phyloP scores from a whole-genome alignment of 92 coral and sea anemone species.

The Palythoa heliodiscus region DNA sequence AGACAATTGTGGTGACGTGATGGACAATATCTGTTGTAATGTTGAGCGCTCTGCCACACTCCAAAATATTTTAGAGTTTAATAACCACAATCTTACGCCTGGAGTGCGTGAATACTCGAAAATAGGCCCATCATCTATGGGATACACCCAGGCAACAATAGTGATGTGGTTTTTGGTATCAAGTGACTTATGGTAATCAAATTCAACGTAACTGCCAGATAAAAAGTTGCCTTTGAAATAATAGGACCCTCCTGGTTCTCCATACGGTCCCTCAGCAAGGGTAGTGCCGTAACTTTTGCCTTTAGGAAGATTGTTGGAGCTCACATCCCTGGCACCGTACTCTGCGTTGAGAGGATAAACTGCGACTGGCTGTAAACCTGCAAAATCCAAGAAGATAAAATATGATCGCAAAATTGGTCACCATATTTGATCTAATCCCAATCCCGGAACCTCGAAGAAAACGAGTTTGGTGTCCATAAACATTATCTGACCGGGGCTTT shows the following conservation, averaged over 20 bases:
- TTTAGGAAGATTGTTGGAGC: constrained; percentile 41
- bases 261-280: constrained; percentile 52
- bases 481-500: too few species aligned
- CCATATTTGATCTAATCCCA: neutral
- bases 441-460: neutral
- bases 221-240: neutral
- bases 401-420: neutral
- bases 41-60: neutral
- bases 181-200: neutral
- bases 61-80: neutral
- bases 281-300: constrained; percentile 35
- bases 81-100: constrained; percentile 15
- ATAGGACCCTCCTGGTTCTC: constrained; percentile 42
- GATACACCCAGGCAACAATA: constrained; percentile 30
- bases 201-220: constrained; percentile 10
- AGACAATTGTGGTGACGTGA: neutral
- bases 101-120: neutral
- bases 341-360: constrained; percentile 51
- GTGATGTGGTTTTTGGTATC: neutral
- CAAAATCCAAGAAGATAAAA: neutral
- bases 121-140: neutral
- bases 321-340: constrained; percentile 50
- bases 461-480: neutral
- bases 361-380: constrained; percentile 45
- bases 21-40: neutral